Base-by-base conservation (phyloP, 37 sponge, comb jelly and placozoan genomes). In the Ianthella basta region DNA sequence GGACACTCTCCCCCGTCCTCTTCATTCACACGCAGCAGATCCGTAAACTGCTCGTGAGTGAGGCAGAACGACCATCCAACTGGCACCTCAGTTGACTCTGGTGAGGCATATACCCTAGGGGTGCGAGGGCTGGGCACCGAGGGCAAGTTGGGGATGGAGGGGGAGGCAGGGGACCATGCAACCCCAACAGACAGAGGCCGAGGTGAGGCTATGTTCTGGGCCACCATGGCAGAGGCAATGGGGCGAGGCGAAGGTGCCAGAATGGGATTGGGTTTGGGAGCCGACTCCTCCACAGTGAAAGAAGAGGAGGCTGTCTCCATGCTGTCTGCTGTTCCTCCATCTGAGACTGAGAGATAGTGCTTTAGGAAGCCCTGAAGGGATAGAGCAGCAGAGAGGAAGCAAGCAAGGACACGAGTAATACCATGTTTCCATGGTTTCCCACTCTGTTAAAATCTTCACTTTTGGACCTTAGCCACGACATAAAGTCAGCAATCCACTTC, bases 11-110 rank as follows among this genome's bases (percentile, higher is more conserved):
- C 70, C 55, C 35, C 64, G 44, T 55, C 61, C 24, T 16, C 29
- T 24, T 84, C 80, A n/a, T n/a, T 38, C 25, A 33, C 60, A 68
- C 34, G 79, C 20, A 83, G 33, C 23, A 90, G 79, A 67, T 83
- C 60, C 44, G 53, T 66, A 36, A 86, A 79, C 60, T 86, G 79
- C 60, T 86, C 79, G 21, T 35, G 54, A 12, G 80, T 67, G 55
- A 83, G 27, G 29, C 36, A 5, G 55, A 83, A 68, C 6, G 66
- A 74, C 72, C 83, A 83, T 18, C 83, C 80, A 19, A 70, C 60
- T 41, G 39, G 54, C 1, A 50, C 53, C 37, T 75, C 78, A 53
- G n/a, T 36, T 1, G 53, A 25, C 2, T 75, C 54, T 3, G 50
- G 50, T 4, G 78, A n/a, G 25, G 4, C 18, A 19, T 16, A 69